Conservation (phyloP, 2,888 invertebrate genomes). For the Mongoloraphidia duomilia region DNA sequence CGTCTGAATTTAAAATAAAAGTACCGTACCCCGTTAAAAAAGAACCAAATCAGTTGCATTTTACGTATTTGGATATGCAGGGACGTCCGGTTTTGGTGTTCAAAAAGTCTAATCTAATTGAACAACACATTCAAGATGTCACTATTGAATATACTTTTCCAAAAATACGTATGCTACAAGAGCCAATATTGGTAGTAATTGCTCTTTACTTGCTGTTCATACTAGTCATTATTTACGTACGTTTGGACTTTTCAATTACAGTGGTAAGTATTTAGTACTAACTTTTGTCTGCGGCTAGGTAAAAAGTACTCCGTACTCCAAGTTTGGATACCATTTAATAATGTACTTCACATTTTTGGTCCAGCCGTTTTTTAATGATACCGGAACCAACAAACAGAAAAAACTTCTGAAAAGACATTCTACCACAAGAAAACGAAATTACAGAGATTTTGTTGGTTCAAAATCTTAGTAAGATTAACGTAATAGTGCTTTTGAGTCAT, state of each 20-base stretch:
- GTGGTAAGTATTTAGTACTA: too few species aligned
- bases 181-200: slow-evolving; percentile 77
- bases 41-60: slow-evolving; percentile 60
- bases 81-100: slow-evolving; percentile 83
- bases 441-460: too few species aligned
- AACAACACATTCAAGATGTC: slow-evolving; percentile 93
- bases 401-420: too few species aligned
- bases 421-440: too few species aligned
- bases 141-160: slow-evolving; percentile 81
- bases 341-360: too few species aligned
- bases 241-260: slow-evolving; percentile 85
- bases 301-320: too few species aligned
- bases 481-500: too few species aligned
- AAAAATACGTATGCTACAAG: slow-evolving; percentile 73
- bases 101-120: slow-evolving; percentile 73
- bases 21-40: slow-evolving; percentile 71
- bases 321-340: too few species aligned
- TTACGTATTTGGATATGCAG: slow-evolving; percentile 88
- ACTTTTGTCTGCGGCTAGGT: too few species aligned
- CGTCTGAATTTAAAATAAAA: slow-evolving; percentile 62
- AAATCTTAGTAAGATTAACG: too few species aligned
- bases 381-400: too few species aligned
- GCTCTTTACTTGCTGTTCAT: slow-evolving; percentile 85
- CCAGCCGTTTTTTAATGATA: too few species aligned
- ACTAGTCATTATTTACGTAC: slow-evolving; percentile 82